Base-by-base conservation (phyloP, 2,113 vertebrate species). In the Proterorhinus semilunaris region DNA sequence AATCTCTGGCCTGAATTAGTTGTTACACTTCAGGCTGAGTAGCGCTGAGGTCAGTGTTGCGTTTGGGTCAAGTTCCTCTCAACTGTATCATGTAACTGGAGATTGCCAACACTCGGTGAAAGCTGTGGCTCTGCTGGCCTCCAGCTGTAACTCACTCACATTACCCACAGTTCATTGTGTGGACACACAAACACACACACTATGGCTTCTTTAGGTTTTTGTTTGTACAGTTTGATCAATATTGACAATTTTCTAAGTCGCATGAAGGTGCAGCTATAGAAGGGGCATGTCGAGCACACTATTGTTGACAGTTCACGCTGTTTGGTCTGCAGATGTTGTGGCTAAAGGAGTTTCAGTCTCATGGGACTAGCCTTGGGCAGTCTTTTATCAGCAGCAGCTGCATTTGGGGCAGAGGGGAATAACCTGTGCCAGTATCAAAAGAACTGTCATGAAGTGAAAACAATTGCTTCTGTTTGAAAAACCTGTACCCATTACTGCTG, bases 291-390 rank as follows among this genome's bases (percentile, higher is more conserved):
- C 5, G 73, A 52, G 76, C 75, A 62, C 53, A 63, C 59, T 66
- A 15, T 54, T 74, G 55, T 78, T 82, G 71, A 81, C 77, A 70
- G 78, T 85, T 85, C 52, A 70, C 62, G 66, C 66, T 67, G 49
- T 57, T 63, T 66, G 58, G 45, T 68, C 58, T 75, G 69, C 76
- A 86, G 81, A 87, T 86, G 78, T 85, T 85, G 46, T 86, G 75
- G 13, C 68, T 85, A 53, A 45, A 66, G 52, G 54, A 44, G 69
- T 79, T 72, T 77, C 67, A 59, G 13, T 82, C 72, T 78, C 82
- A 64, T 70, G 79, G 68, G 80, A 69, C 59, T 80, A 72, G 71
- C 88, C 84, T 87, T 87, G 79, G 78, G 55, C 62, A 16, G 15
- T 65, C 53, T 59, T 36, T 84, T 88, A 86, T 85, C 75, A 80